These are phyloP conservation scores for Mystacides longicornis DNA, from an alignment of 2,888 invertebrate species.

Conservation along the genomic window DNA sequence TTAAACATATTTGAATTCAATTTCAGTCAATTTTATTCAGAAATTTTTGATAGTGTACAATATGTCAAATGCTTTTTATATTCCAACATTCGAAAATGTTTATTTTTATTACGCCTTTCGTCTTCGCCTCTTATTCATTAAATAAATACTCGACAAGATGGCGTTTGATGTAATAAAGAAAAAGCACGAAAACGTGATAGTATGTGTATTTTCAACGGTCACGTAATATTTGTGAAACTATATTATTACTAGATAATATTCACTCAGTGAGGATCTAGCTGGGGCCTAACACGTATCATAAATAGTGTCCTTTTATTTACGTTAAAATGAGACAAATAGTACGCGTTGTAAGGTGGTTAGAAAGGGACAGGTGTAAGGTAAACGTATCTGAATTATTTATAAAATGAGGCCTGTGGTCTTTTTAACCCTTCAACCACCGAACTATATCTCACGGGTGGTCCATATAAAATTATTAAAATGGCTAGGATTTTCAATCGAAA, in stretches of 20 bases:
- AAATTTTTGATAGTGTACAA: too few species aligned
- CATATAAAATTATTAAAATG: not conserved
- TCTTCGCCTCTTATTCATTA: too few species aligned
- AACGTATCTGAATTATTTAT: not conserved
- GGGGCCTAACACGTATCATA: not conserved
- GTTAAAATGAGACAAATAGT: not conserved
- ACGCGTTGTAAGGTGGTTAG: not conserved
- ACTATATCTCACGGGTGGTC: slow-evolving; percentile 1
- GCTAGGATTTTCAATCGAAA: not conserved
- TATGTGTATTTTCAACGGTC: too few species aligned
- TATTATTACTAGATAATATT: not conserved
- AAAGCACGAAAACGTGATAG: too few species aligned
- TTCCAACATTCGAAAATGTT: too few species aligned
- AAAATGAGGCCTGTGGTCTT: not conserved
- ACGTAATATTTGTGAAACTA: not conserved
- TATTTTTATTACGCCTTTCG: too few species aligned
- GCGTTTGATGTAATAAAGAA: too few species aligned
- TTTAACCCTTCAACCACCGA: not conserved
- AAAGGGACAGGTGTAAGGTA: not conserved
- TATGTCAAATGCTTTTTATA: too few species aligned
- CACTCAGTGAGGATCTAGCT: not conserved
- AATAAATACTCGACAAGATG: too few species aligned
- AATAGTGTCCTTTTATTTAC: not conserved
- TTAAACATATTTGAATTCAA: too few species aligned
- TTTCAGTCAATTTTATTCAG: too few species aligned